Evolutionary conservation across 1,140 invertebrate genomes (phyloP).

Genomic region (Artemia franciscana): DNA sequence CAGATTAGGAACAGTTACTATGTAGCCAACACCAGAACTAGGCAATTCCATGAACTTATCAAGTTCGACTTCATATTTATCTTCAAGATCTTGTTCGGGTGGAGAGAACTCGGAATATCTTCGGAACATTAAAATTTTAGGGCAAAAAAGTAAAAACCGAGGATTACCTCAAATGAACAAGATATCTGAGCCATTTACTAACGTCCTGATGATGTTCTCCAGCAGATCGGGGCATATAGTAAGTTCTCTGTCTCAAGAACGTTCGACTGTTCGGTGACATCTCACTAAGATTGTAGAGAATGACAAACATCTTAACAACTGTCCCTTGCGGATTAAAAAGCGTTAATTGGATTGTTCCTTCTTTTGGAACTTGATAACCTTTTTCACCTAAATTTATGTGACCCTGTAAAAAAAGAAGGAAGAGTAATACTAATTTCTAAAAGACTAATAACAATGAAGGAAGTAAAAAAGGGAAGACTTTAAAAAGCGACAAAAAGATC

Average conservation of each 20-base stretch:
- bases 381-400: slow-evolving; percentile 72
- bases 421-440: slow-evolving; percentile 3
- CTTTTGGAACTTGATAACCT: slow-evolving; percentile 66
- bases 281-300: slow-evolving; percentile 69
- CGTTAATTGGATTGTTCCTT: slow-evolving; percentile 82
- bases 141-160: too few species aligned
- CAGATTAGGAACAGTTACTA: too few species aligned
- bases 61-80: too few species aligned
- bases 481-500: too few species aligned
- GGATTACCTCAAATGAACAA: slow-evolving; percentile 76
- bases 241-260: slow-evolving; percentile 74
- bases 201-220: slow-evolving; percentile 21
- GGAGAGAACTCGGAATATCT: too few species aligned
- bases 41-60: too few species aligned
- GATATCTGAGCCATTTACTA: slow-evolving; percentile 55
- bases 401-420: slow-evolving; percentile 33
- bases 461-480: neutral
- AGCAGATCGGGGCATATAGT: slow-evolving; percentile 43
- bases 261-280: slow-evolving; percentile 82
- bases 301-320: slow-evolving; percentile 93
- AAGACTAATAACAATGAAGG: neutral
- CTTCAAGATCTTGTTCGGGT: too few species aligned
- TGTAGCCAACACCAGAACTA: too few species aligned
- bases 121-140: too few species aligned
- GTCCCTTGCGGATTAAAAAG: slow-evolving; percentile 86